Evolutionary conservation across 2,888 invertebrate genomes (phyloP).

Genomic region (Amiota minor): DNA sequence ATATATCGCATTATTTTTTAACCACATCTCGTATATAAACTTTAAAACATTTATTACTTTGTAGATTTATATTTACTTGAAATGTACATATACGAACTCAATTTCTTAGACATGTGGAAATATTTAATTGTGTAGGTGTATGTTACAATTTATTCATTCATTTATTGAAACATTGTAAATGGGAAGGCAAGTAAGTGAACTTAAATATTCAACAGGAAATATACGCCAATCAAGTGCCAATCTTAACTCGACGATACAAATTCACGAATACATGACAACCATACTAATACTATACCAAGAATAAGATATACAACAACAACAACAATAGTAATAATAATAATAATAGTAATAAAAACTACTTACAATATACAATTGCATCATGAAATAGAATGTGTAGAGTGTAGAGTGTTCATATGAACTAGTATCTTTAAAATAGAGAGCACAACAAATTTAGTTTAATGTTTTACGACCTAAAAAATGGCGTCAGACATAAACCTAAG

Average conservation of each 20-base stretch:
- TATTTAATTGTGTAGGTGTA: too few relatives aligned
- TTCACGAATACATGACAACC: slow-evolving; percentile 32
- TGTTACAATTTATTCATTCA: too few relatives aligned
- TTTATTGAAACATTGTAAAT: background rate
- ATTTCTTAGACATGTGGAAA: too few relatives aligned
- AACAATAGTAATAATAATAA: background rate
- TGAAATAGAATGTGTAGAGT: too few relatives aligned
- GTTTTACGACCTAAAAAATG: slow-evolving; percentile 65
- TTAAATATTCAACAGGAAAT: slow-evolving; percentile 72
- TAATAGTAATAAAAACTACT: slow-evolving; percentile 3
- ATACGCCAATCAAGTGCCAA: slow-evolving; percentile 72
- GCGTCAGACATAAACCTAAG: slow-evolving; percentile 42
- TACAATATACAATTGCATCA: too few relatives aligned
- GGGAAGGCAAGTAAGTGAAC: slow-evolving; percentile 50
- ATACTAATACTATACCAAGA: background rate
- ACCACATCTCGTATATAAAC: too few relatives aligned
- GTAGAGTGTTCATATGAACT: slow-evolving; percentile 25
- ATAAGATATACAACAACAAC: background rate
- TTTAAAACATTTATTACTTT: too few relatives aligned
- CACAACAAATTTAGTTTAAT: slow-evolving; percentile 55
- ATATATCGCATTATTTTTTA: too few relatives aligned
- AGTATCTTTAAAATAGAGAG: slow-evolving; percentile 65
- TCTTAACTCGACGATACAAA: slow-evolving; percentile 61
- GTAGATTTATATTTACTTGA: too few relatives aligned
- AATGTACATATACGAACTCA: too few relatives aligned